A percentile compares a stretch with the other conserved stretches of the same genome.
phyloP scores from a whole-genome alignment of 2,888 invertebrate genomes.

The Deilephila porcellus region DNA sequence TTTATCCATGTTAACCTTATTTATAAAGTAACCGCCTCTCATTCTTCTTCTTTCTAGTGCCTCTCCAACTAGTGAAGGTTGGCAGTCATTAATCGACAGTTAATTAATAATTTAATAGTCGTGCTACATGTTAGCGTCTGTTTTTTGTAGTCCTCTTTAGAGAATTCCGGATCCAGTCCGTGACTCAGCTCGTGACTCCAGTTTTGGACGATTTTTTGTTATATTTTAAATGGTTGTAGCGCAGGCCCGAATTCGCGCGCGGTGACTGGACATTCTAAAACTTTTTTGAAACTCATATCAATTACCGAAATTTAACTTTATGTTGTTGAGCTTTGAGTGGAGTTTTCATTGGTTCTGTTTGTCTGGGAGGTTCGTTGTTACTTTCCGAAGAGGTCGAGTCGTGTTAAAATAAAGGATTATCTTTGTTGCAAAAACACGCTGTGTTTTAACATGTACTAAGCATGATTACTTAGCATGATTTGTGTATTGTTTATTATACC shows the following conservation, averaged over 20 bases:
- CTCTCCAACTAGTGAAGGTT: too few species aligned
- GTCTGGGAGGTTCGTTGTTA: background rate
- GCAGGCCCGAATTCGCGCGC: slow-evolving; percentile 7
- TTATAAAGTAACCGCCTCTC: background rate
- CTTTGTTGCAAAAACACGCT: background rate
- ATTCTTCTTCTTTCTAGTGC: too few species aligned
- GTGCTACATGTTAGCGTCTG: background rate
- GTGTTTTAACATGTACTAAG: too few species aligned
- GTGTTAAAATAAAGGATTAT: slow-evolving; percentile 7
- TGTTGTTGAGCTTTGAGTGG: background rate
- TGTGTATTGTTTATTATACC: background rate
- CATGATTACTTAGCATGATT: background rate
- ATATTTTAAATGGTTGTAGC: slow-evolving; percentile 25
- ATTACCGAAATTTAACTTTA: slow-evolving; percentile 2
- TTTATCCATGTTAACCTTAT: background rate
- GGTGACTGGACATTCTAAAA: slow-evolving; percentile 24
- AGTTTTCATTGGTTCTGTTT: background rate
- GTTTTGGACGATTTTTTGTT: slow-evolving; percentile 26
- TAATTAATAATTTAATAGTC: slow-evolving; percentile 15
- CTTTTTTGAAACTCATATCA: background rate
- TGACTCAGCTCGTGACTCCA: slow-evolving; percentile 24
- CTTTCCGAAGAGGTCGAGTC: slow-evolving; percentile 8
- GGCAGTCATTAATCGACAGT: background rate
- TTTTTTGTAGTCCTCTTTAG: slow-evolving; percentile 17
- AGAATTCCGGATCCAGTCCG: slow-evolving; percentile 20